Evolutionary conservation across 2,888 invertebrate genomes (phyloP).

Genomic region (Cerastoderma edule): DNA sequence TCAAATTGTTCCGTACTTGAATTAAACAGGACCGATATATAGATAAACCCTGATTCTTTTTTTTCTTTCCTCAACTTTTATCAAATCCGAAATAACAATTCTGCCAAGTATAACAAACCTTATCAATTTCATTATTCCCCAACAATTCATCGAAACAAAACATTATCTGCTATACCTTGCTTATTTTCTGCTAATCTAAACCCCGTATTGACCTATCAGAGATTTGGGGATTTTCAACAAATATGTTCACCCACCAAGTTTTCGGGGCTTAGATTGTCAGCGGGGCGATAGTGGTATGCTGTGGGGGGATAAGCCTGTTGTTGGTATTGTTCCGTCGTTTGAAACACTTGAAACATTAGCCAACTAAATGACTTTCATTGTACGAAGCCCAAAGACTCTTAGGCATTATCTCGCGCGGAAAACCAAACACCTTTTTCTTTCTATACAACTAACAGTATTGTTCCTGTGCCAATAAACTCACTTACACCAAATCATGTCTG

Average conservation of each 20-base stretch:
- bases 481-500: too few relatives aligned
- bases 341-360: constrained; percentile 23
- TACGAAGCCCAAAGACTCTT: background rate
- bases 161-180: constrained; percentile 39
- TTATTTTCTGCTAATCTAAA: constrained; percentile 53
- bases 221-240: constrained; percentile 42
- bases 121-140: constrained; percentile 45
- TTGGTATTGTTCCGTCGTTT: constrained; percentile 19
- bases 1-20: background rate
- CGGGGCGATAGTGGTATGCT: constrained; percentile 47
- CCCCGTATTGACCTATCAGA: constrained; percentile 56
- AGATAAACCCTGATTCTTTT: background rate
- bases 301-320: constrained; percentile 23
- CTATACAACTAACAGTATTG: too few relatives aligned
- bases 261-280: constrained; percentile 37
- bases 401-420: too few relatives aligned
- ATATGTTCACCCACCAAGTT: constrained; percentile 24
- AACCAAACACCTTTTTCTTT: too few relatives aligned
- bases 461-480: too few relatives aligned
- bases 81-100: constrained; percentile 35
- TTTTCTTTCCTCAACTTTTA: background rate
- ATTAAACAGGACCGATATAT: background rate
- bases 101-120: constrained; percentile 49
- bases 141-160: constrained; percentile 51
- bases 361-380: constrained; percentile 11